Conservation (phyloP, 2,797 vertebrate genomes). For the Hipposideros larvatus region DNA sequence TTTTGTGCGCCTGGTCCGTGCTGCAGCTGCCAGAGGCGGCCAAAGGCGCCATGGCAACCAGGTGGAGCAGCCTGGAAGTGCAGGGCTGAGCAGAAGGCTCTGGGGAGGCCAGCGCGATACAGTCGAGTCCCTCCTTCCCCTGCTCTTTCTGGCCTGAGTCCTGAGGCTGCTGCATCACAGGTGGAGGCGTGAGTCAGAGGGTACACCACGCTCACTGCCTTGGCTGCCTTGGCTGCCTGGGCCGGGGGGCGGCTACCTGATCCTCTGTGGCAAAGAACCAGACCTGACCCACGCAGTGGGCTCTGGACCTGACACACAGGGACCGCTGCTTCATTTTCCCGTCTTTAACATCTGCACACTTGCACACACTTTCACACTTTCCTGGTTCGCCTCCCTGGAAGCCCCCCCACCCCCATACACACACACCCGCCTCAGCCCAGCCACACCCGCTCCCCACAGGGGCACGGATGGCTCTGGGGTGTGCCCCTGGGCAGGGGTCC, state of each 20-base stretch:
- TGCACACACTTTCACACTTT: no score
- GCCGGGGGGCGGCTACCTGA: not conserved
- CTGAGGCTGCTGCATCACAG: not conserved
- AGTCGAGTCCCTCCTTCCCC: no score
- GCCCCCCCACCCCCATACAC: not conserved
- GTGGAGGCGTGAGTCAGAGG: accelerated
- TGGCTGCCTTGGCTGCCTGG: not conserved
- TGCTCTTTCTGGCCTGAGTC: not conserved
- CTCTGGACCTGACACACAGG: not conserved
- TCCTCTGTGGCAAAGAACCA: not conserved
- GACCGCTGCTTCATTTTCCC: not conserved
- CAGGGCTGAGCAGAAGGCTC: accelerated
- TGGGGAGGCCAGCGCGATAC: not conserved
- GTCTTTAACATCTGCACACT: no score
- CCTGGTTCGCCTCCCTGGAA: not conserved
- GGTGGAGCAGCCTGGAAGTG: not conserved
- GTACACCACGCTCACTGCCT: accelerated
- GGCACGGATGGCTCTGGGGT: accelerated
- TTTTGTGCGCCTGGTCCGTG: no score
- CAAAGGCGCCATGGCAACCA: accelerated
- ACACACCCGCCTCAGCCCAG: not conserved
- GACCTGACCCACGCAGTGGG: not conserved
- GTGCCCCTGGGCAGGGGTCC: accelerated
- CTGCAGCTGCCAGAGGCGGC: no score
- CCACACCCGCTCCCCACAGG: not conserved